Base-by-base conservation (phyloP, 2,888 invertebrate genomes). In the Ichneumon xanthorius region DNA sequence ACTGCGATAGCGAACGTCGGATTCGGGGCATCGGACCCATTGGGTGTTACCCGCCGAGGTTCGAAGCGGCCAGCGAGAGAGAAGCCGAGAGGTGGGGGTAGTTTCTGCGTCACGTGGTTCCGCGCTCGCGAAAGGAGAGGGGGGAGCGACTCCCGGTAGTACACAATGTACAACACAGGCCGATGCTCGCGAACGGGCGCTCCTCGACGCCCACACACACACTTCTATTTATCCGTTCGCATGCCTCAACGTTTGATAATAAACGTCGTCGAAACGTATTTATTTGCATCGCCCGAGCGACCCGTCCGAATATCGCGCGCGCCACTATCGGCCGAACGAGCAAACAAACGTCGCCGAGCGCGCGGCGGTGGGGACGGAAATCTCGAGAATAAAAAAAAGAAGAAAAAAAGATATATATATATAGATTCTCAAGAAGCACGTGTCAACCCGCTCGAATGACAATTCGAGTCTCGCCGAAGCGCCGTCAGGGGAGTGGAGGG, bases 21-120 rank as follows among this genome's bases (percentile, higher is more conserved):
- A 63, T 79, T 63, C 61, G 33, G 45, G 30, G 19, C 75, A 63
- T 67, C 72, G 63, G 50, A 76, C n/a, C 37, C 22, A 30, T 67
- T 72, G 30, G 11, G 33, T 26, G 16, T 9, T 45, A n/a, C 16
- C 58, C 4, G 30, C 22, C 61, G 37, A 16, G n/a, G 55, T 33
- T 73, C 79, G 61, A 48, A 63, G 22, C 16, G 11, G 19, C 16
- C 26, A 48, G 48, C 55, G 63, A 55, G 45, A 75, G 63, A 55
- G 45, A 75, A 16, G 67, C 9, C 22, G 37, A 37, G 58, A 26
- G 65, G 70, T 55, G 22, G 48, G 33, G 70, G 58, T 14, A 26
- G 53, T n/a, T 63, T n/a, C 58, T 71, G 72, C 58, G 72, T 77
- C 77, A 84, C 84, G 80, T 67, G 77, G 72, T 72, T 50, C 26